Percentiles rank a stretch among this genome's conserved stretches.
phyloP scores from a whole-genome alignment of 2,113 vertebrate species.

The Accipiter virgatus region DNA sequence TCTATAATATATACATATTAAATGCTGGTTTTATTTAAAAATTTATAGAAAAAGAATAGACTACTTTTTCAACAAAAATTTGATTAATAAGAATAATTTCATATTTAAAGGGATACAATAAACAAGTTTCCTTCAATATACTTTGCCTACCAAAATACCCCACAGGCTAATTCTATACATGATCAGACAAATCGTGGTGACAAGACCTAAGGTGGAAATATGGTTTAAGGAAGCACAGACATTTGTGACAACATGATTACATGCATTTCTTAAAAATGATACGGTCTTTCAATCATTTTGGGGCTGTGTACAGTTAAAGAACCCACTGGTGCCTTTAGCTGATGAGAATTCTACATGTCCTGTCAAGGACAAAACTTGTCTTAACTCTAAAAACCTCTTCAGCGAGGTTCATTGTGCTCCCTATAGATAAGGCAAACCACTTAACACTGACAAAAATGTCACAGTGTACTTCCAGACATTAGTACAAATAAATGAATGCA shows the following conservation, averaged over 20 bases:
- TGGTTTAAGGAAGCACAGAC: neutral
- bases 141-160: neutral
- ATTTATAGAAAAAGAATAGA: neutral
- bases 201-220: neutral
- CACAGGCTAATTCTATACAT: neutral
- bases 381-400: neutral
- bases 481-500: neutral
- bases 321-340: neutral
- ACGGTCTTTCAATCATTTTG: neutral
- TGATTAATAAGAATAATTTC: neutral
- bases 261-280: neutral
- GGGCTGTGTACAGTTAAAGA: neutral
- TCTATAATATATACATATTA: neutral
- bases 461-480: neutral
- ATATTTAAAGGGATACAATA: neutral
- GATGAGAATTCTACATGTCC: neutral
- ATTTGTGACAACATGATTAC: neutral
- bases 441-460: neutral
- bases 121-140: neutral
- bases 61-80: neutral
- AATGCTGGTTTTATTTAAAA: neutral
- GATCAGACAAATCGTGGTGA: neutral
- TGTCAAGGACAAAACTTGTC: neutral
- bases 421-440: neutral
- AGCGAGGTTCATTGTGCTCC: neutral